Evolutionary conservation across 2,113 vertebrate genomes (phyloP).

Genomic region (Varanus komodoensis): DNA sequence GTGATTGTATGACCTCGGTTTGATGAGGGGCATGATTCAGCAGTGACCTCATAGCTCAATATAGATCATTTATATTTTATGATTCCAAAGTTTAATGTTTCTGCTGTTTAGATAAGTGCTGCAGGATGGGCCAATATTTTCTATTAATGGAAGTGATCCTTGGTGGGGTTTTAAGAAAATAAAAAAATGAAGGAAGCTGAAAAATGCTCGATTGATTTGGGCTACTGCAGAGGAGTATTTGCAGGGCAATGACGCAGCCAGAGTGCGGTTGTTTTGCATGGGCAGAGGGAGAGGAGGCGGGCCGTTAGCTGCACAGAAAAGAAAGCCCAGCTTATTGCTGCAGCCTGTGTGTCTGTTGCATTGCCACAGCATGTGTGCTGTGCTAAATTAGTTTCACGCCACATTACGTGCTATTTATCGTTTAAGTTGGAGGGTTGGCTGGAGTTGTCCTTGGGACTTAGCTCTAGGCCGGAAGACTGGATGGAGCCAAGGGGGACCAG

Average conservation of each 20-base stretch:
- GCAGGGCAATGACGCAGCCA: neutral
- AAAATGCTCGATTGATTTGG: neutral
- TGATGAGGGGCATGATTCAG: constrained; percentile 17
- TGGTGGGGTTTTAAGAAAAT: neutral
- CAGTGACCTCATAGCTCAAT: constrained; percentile 37
- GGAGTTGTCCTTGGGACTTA: neutral
- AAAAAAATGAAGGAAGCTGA: neutral
- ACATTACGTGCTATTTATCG: neutral
- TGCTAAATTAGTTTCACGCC: neutral
- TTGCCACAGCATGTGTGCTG: neutral
- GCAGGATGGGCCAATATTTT: constrained; percentile 28
- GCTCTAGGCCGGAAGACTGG: neutral
- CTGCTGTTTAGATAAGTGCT: constrained; percentile 31
- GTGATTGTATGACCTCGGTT: neutral
- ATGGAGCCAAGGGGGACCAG: neutral
- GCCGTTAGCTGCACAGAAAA: neutral
- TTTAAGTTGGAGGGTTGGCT: neutral
- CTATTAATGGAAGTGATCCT: constrained; percentile 33
- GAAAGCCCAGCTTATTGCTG: neutral
- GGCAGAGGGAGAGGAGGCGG: neutral
- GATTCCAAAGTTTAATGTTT: constrained; percentile 43
- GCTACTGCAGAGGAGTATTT: neutral
- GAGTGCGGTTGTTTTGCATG: neutral
- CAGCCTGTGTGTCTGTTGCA: neutral
- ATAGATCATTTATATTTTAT: constrained; percentile 44